Evolutionary conservation across 1,140 invertebrate species (phyloP).

Genomic region (Leucophenga varia): DNA sequence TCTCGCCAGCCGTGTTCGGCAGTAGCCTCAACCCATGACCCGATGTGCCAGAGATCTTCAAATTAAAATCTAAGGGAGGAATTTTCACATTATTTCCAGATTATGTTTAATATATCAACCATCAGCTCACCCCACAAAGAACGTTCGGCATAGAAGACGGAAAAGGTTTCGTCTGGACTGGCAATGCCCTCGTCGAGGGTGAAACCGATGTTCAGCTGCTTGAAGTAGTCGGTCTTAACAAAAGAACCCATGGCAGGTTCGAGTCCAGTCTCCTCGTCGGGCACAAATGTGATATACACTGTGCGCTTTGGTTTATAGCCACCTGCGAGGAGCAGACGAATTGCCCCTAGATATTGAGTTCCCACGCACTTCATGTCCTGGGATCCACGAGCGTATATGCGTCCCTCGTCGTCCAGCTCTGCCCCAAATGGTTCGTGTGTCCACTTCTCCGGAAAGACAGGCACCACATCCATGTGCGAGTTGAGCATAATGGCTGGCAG

Average conservation of each 20-base stretch:
- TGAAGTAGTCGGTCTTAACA: conserved; percentile 76
- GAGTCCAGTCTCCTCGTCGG: conserved; percentile 92
- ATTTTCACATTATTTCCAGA: background rate
- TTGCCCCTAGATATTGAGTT: conserved; percentile 66
- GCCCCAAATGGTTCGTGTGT: conserved; percentile 71
- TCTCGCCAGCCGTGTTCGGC: conserved; percentile 80
- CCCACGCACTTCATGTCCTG: conserved; percentile 64
- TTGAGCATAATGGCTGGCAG: conserved; percentile 74
- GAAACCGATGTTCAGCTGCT: conserved; percentile 83
- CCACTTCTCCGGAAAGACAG: conserved; percentile 70
- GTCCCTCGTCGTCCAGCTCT: conserved; percentile 69
- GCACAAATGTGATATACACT: conserved; percentile 78
- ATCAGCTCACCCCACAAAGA: conserved; percentile 64
- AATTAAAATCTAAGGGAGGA: conserved; percentile 18
- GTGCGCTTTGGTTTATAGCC: conserved; percentile 65
- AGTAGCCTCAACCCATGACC: conserved; percentile 86
- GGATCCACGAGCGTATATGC: conserved; percentile 79
- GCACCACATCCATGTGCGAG: conserved; percentile 88
- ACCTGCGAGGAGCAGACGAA: conserved; percentile 65
- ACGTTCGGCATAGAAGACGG: conserved; percentile 77
- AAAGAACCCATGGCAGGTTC: conserved; percentile 79
- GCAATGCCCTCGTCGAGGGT: conserved; percentile 84
- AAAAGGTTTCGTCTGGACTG: conserved; percentile 65
- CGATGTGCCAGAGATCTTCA: conserved; percentile 63
- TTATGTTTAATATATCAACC: background rate